Conservation (phyloP, 2,888 invertebrate species). For the Strigamia maritima region DNA sequence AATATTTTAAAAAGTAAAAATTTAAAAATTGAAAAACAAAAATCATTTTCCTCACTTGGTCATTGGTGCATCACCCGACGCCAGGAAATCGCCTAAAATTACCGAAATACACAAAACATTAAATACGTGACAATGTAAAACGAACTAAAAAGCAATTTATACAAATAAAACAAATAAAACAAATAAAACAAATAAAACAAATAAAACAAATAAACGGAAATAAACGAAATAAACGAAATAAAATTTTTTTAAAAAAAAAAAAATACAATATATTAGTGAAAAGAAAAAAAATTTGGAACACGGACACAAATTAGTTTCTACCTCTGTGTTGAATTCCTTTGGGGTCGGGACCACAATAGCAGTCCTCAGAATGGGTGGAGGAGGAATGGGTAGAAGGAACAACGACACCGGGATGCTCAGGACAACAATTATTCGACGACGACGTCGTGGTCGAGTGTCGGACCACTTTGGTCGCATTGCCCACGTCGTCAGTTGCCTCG, state of each 20-base stretch:
- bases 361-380: constrained; percentile 44
- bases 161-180: too few relatives aligned
- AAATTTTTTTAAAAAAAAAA: background rate
- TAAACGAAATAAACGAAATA: background rate
- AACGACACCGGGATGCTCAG: constrained; percentile 39
- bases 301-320: constrained; percentile 41
- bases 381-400: constrained; percentile 43
- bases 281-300: constrained; percentile 15
- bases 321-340: constrained; percentile 42
- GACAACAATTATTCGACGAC: background rate
- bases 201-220: background rate
- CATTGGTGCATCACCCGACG: constrained; percentile 9
- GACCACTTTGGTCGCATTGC: constrained; percentile 41
- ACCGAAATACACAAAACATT: background rate
- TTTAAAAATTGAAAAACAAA: background rate
- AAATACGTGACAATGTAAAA: too few relatives aligned
- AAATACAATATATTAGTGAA: background rate
- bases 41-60: background rate
- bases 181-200: background rate
- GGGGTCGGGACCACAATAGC: constrained; percentile 44
- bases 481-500: constrained; percentile 38
- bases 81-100: constrained; percentile 6
- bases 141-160: background rate
- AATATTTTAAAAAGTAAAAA: background rate
- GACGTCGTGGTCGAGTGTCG: constrained; percentile 35